Evolutionary conservation across 2,888 invertebrate species (phyloP).

Genomic region (Pachydiplax longipennis): DNA sequence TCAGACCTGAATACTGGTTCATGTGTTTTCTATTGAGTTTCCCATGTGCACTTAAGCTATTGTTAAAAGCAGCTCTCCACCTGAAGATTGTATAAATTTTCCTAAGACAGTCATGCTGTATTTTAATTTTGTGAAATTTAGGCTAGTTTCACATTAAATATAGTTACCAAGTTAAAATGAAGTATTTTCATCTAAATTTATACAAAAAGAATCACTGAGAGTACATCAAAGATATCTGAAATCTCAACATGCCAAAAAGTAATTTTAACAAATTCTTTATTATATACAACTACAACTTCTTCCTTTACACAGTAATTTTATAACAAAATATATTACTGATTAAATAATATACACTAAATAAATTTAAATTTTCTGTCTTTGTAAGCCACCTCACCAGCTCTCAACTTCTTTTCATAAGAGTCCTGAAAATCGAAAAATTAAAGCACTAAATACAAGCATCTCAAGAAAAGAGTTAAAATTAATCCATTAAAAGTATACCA

Average conservation of each 20-base stretch:
- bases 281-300: constrained; percentile 14
- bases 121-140: too few relatives aligned
- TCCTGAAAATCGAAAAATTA: constrained; percentile 55
- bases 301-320: neutral
- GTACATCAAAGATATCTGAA: too few relatives aligned
- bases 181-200: too few relatives aligned
- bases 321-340: neutral
- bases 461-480: neutral
- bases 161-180: too few relatives aligned
- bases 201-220: too few relatives aligned
- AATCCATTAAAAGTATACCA: neutral
- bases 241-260: neutral
- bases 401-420: constrained; percentile 65
- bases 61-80: too few relatives aligned
- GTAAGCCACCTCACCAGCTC: constrained; percentile 78
- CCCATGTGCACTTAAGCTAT: too few relatives aligned
- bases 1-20: too few relatives aligned
- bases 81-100: too few relatives aligned
- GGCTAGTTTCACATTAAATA: too few relatives aligned
- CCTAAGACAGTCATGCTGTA: too few relatives aligned
- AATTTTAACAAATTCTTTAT: neutral
- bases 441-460: constrained; percentile 6
- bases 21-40: too few relatives aligned
- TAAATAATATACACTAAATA: constrained; percentile 58
- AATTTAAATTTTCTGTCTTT: constrained; percentile 76